Evolutionary conservation across 2,888 invertebrate genomes (phyloP), one percentile per base, ranked within the genome.

Genomic region (Cryptocephalus moraei): DNA sequence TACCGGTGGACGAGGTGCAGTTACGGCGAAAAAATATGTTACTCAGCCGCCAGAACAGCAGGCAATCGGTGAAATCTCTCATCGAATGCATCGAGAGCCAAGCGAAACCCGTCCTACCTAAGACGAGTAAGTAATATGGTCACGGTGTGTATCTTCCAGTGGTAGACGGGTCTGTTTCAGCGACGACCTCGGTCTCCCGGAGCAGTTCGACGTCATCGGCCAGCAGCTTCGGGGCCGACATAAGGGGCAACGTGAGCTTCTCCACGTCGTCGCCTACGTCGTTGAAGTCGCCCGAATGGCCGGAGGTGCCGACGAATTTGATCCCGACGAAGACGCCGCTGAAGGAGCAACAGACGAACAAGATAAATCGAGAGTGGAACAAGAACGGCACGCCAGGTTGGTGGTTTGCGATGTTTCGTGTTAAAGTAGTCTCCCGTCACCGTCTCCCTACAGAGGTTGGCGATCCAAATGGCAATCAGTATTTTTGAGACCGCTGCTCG

Each of bases 1-100:
- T 54, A 73, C 77, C 53, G 70, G 79, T 62, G 70, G 81, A 82
- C 60, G 81, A 82, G 60, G 74, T 81, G 63, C 73, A 75, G 50
- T 65, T 77, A 53, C 64, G 80, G 52, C 68, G 78, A 31, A 70
- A 69, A 56, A 81, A 80, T 62, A 74, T 75, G 10, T 74, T 71
- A 40, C 66, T 78, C 45, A 65, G 72, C 33, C 69, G 77, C 1
- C 84, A 84, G 63, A 90, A 88, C 64, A 88, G 87, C 22, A 77
- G 89, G 33, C 75, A 91, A 43, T 91, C 91, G 0, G 94, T 94
- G 8, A 92, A 91, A 67, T 88, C 88, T 44, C 74, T 94, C 32
- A 92, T 94, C 51, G 91, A 92, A 66, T 89, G 89, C 59, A 91
- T 94, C 49, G 93, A 94, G 73, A 91, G 55, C 33, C 59, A 60